Conservation (phyloP, 2,797 vertebrate genomes). For the Tragelaphus oryx region DNA sequence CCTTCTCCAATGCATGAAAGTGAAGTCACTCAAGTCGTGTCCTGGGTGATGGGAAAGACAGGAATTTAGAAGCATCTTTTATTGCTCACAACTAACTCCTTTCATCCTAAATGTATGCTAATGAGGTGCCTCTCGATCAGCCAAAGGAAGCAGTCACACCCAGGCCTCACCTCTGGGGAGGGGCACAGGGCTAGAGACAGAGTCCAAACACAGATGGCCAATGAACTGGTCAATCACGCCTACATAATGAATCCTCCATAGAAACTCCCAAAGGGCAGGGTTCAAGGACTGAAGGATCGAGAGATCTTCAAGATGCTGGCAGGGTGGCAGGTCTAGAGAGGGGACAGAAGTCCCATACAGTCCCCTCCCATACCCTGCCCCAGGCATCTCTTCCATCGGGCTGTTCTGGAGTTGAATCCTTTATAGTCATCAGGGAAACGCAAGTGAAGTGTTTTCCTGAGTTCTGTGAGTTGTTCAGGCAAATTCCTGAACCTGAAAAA, state of each 20-base stretch:
- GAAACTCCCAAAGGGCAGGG: background rate
- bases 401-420: background rate
- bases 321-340: rapidly evolving
- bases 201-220: background rate
- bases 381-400: rapidly evolving
- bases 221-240: background rate
- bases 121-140: background rate
- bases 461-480: background rate
- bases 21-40: background rate
- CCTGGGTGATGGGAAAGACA: background rate
- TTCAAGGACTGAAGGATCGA: background rate
- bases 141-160: background rate
- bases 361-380: background rate
- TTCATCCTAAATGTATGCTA: background rate
- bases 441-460: background rate
- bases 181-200: too few relatives aligned
- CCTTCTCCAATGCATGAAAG: too few relatives aligned
- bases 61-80: background rate
- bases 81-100: background rate
- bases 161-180: background rate
- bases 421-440: background rate
- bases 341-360: rapidly evolving
- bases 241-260: background rate
- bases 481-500: background rate
- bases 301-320: background rate